Conservation (phyloP, 2,113 vertebrate genomes). For the Piprites chloris region DNA sequence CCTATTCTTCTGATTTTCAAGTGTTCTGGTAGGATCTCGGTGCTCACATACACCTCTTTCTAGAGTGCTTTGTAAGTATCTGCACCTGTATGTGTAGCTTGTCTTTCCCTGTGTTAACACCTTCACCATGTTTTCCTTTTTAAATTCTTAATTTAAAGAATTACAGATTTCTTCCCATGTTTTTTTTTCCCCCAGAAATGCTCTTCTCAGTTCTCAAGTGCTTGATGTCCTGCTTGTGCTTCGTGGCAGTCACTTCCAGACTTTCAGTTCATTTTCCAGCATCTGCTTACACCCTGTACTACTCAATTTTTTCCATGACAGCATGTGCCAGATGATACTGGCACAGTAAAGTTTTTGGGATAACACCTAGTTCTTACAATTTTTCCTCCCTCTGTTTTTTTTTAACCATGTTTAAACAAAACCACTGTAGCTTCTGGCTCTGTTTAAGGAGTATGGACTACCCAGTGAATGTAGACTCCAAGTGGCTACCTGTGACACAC, state of each 20-base stretch:
- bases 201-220: background rate
- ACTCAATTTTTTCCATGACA: background rate
- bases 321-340: accelerated
- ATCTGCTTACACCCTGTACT: background rate
- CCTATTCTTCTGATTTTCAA: background rate
- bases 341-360: background rate
- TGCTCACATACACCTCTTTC: background rate
- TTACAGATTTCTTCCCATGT: background rate
- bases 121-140: background rate
- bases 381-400: background rate
- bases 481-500: background rate
- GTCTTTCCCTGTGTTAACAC: background rate
- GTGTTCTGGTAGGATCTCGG: background rate
- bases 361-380: background rate
- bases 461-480: background rate
- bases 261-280: background rate
- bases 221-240: background rate
- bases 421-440: background rate
- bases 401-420: background rate
- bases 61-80: background rate
- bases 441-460: background rate
- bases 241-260: background rate
- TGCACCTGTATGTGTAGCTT: background rate
- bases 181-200: background rate
- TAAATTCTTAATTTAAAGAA: background rate